Evolutionary conservation across 1,140 invertebrate species (phyloP).

Genomic region (Cydia pomonella): DNA sequence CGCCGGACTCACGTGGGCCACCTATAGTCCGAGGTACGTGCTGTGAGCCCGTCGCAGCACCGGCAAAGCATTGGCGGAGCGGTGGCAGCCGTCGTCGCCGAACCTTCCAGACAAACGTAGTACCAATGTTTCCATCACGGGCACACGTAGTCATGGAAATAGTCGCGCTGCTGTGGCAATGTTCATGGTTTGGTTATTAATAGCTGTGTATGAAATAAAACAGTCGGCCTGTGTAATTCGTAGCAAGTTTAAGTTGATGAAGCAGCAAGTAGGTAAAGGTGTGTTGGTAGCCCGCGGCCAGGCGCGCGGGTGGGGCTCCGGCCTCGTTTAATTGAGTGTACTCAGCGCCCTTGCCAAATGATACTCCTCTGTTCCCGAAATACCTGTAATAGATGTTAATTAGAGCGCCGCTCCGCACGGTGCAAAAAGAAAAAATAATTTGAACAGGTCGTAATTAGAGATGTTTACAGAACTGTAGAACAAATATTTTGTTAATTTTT

Average conservation of each 20-base stretch:
- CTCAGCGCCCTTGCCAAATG: conserved; percentile 71
- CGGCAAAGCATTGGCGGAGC: not conserved
- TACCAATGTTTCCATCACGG: not conserved
- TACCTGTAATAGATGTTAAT: conserved; percentile 79
- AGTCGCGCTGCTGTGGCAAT: not conserved
- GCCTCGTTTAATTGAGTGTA: conserved; percentile 75
- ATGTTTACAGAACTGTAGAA: conserved; percentile 78
- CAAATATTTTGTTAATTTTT: conserved; percentile 80
- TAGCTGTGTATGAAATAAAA: not conserved
- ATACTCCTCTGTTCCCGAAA: conserved; percentile 72
- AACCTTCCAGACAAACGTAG: not conserved
- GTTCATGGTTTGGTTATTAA: conserved; percentile 22
- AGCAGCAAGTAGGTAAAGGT: conserved; percentile 31
- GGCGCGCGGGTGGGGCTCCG: conserved; percentile 47
- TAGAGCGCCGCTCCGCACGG: conserved; percentile 64
- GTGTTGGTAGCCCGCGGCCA: conserved; percentile 33
- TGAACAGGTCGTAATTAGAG: conserved; percentile 79
- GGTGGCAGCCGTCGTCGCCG: not conserved
- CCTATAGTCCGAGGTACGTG: conserved; percentile 37
- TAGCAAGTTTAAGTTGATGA: conserved; percentile 31
- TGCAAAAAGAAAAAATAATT: conserved; percentile 77
- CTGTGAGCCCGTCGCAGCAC: conserved; percentile 33
- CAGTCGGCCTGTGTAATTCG: not conserved
- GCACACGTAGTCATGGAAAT: not conserved
- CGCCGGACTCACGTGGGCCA: conserved; percentile 50